phyloP scores from a whole-genome alignment of 2,113 vertebrate genomes.

The Thamnaconus septentrionalis region DNA sequence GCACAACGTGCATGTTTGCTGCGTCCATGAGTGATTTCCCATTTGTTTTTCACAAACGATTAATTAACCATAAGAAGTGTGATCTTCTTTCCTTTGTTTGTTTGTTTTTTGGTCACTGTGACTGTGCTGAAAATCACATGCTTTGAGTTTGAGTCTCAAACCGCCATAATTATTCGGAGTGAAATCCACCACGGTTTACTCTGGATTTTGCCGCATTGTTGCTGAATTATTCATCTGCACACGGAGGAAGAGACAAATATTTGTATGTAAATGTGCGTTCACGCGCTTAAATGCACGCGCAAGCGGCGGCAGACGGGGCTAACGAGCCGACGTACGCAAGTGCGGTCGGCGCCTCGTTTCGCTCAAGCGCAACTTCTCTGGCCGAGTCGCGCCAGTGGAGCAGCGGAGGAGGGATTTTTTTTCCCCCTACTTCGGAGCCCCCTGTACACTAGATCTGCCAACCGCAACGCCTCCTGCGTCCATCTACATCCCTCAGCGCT shows the following conservation, averaged over 20 bases:
- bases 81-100: no score
- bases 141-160: no score
- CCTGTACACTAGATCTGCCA: conserved; percentile 16
- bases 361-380: conserved; percentile 43
- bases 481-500: conserved; percentile 22
- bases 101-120: no score
- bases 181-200: conserved; percentile 22
- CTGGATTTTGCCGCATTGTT: conserved; percentile 26
- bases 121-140: no score
- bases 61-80: no score
- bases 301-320: not conserved
- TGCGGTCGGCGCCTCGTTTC: not conserved
- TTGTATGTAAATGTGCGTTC: conserved; percentile 18
- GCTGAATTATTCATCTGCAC: conserved; percentile 57
- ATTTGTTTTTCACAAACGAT: no score
- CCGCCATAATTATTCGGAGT: conserved; percentile 15
- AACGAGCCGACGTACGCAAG: not conserved
- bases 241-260: conserved; percentile 15
- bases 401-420: not conserved
- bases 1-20: no score
- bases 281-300: not conserved
- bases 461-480: conserved; percentile 32
- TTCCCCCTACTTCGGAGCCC: conserved; percentile 23
- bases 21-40: no score
- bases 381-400: conserved; percentile 26